Conservation (phyloP, 2,113 vertebrate species). For the human region GRCh38 chr14:67678001-67678500, state of each 20-base stretch:
- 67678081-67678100: background rate
- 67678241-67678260: background rate
- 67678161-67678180: background rate
- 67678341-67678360: slow-evolving; percentile 93
- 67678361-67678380: slow-evolving; percentile 91
- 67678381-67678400: slow-evolving; percentile 89
- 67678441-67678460: background rate
- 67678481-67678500: background rate
- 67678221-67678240: background rate
- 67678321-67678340: slow-evolving; percentile 93
- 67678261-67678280: background rate
- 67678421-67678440: slow-evolving; percentile 86
- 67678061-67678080: background rate
- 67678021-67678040: background rate
- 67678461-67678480: background rate
- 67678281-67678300: background rate
- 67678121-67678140: background rate
- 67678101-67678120: background rate
- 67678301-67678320: background rate
- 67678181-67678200: background rate
- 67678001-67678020: background rate
- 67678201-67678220: background rate
- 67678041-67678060: background rate
- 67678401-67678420: slow-evolving; percentile 90
- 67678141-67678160: background rate